Conservation (phyloP, 1,140 invertebrate species). For the Platyscapa corneri region DNA sequence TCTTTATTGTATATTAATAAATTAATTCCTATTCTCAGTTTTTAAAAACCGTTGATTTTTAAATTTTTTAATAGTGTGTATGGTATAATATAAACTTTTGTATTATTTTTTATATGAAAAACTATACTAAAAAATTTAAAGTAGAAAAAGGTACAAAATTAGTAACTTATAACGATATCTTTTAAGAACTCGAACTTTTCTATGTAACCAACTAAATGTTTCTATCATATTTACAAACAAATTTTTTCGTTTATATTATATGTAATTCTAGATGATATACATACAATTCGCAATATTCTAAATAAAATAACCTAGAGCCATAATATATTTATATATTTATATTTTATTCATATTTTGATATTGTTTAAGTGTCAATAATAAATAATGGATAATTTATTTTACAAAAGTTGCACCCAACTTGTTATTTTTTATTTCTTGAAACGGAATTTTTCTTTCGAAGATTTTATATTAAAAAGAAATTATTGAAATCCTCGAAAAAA, state of each 20-base stretch:
- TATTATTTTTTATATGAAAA: too few species aligned
- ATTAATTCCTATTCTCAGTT: too few species aligned
- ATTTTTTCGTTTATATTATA: slow-evolving; percentile 1
- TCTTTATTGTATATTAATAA: too few species aligned
- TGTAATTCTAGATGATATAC: neutral
- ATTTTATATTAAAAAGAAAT: neutral
- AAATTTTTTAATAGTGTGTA: too few species aligned
- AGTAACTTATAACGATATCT: neutral
- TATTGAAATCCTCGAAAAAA: slow-evolving; percentile 21
- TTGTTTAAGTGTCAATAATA: slow-evolving; percentile 20
- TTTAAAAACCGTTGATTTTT: too few species aligned
- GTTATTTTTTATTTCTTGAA: slow-evolving; percentile 22
- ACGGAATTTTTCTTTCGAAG: neutral
- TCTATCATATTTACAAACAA: slow-evolving; percentile 39
- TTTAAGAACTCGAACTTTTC: neutral
- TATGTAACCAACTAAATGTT: slow-evolving; percentile 13
- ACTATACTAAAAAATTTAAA: too few species aligned
- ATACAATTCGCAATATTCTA: slow-evolving; percentile 19
- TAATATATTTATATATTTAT: slow-evolving; percentile 28
- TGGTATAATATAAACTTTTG: too few species aligned
- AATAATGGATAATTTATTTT: slow-evolving; percentile 42
- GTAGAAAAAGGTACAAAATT: slow-evolving; percentile 11
- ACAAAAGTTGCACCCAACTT: slow-evolving; percentile 12
- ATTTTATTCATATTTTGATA: neutral
- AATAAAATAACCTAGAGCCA: slow-evolving; percentile 3